Conservation (phyloP, 2,797 vertebrate species). For the Peromyscus attwateri region DNA sequence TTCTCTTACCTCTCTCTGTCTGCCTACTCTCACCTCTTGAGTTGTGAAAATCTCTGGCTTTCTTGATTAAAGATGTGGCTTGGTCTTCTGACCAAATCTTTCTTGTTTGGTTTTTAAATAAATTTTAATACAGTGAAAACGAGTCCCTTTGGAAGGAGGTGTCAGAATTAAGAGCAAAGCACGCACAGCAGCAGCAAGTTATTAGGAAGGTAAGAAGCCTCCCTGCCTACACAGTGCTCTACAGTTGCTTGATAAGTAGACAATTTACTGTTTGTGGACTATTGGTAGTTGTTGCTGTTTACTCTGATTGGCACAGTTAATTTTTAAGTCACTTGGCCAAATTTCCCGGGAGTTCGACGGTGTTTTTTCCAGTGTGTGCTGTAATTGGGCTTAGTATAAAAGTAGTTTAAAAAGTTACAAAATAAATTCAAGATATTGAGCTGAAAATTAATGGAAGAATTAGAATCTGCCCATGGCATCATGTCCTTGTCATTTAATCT, state of each 20-base stretch:
- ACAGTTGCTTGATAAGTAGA: slow-evolving; percentile 16
- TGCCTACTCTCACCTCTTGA: neutral
- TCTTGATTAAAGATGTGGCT: slow-evolving; percentile 53
- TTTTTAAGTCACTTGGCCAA: slow-evolving; percentile 49
- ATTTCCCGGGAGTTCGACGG: neutral
- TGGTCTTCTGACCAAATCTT: slow-evolving; percentile 53
- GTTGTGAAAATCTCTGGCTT: neutral
- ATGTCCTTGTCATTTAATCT: slow-evolving; percentile 59
- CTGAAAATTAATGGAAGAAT: slow-evolving; percentile 2
- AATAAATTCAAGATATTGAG: slow-evolving; percentile 40
- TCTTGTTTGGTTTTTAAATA: slow-evolving; percentile 42
- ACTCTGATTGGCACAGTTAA: neutral
- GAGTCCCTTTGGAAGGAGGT: slow-evolving; percentile 97
- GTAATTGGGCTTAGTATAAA: slow-evolving; percentile 37
- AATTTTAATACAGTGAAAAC: slow-evolving; percentile 92
- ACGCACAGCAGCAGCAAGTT: slow-evolving; percentile 96
- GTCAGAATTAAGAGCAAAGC: slow-evolving; percentile 95
- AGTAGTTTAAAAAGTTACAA: slow-evolving; percentile 43
- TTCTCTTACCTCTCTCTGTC: neutral
- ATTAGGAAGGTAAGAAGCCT: slow-evolving; percentile 94
- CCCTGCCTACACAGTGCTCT: neutral
- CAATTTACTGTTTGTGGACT: neutral
- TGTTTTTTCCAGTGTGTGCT: neutral
- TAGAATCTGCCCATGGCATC: neutral
- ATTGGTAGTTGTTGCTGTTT: neutral